Conservation (phyloP, 2,113 vertebrate species). For the Malurus elegans region DNA sequence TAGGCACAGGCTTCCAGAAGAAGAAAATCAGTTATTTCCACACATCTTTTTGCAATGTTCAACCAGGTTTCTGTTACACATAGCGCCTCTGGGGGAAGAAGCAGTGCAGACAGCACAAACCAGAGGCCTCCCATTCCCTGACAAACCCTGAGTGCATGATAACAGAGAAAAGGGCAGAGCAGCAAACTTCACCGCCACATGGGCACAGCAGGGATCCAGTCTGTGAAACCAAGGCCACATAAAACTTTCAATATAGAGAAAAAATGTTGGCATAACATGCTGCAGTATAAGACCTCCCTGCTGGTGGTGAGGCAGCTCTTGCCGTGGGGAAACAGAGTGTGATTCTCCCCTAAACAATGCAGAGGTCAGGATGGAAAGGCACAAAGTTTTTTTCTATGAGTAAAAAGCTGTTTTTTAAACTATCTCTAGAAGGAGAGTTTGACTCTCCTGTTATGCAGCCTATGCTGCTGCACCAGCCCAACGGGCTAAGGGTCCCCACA, state of each 20-base stretch:
- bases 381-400: not conserved
- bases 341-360: not conserved
- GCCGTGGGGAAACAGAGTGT: not conserved
- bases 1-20: not conserved
- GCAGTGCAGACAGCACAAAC: not conserved
- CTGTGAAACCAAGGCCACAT: not conserved
- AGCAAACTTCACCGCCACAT: not conserved
- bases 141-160: not conserved
- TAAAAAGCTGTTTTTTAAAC: not conserved
- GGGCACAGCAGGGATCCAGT: not conserved
- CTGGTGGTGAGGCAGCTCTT: not conserved
- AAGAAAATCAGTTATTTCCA: not conserved
- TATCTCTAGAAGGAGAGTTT: not conserved
- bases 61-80: not conserved
- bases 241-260: not conserved
- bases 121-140: not conserved
- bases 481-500: not conserved
- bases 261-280: not conserved
- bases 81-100: not conserved
- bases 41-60: not conserved
- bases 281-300: not conserved
- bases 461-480: accelerated
- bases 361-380: not conserved
- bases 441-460: not conserved
- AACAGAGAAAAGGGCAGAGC: not conserved